These are phyloP conservation scores for Hippocampus abdominalis DNA, from an alignment of 2,113 vertebrate genomes.

Conservation along the genomic window DNA sequence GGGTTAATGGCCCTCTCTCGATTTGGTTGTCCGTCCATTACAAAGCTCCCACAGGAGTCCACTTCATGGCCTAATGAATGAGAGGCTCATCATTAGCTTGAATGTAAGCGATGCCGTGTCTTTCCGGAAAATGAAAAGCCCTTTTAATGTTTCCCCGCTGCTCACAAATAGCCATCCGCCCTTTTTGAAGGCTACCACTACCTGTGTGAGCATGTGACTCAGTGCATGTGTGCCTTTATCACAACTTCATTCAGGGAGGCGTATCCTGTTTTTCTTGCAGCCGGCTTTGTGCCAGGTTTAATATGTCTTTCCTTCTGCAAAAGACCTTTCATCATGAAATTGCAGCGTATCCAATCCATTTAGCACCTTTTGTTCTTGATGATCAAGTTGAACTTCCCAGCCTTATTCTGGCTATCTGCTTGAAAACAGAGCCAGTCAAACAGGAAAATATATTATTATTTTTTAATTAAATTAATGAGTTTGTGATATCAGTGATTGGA, in stretches of 20 bases:
- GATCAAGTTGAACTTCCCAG: too few species aligned
- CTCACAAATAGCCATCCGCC: conserved; percentile 21
- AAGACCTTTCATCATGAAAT: conserved; percentile 27
- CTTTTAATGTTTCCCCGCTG: conserved; percentile 39
- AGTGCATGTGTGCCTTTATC: not conserved
- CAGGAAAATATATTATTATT: not conserved
- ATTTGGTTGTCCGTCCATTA: conserved; percentile 5
- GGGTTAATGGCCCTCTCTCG: conserved; percentile 6
- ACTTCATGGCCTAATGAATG: conserved; percentile 37
- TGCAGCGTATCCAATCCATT: conserved; percentile 17
- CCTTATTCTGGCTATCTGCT: too few species aligned
- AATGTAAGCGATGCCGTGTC: conserved; percentile 8
- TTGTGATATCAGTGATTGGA: too few species aligned
- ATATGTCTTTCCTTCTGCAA: conserved; percentile 10
- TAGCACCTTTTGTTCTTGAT: conserved; percentile 17
- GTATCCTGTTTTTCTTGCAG: conserved; percentile 8
- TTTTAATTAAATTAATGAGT: too few species aligned
- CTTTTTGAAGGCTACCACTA: conserved; percentile 25
- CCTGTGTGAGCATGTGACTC: not conserved
- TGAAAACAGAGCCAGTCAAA: not conserved
- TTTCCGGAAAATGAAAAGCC: conserved; percentile 20
- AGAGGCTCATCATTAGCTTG: conserved; percentile 27
- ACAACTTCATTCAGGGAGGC: conserved; percentile 12
- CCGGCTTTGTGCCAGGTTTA: conserved; percentile 9
- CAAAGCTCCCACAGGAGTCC: conserved; percentile 11